Evolutionary conservation across 53 echinoderm and acorn worm genomes (phyloP), one percentile per base, ranked within the genome.

Genomic region (Antedon mediterranea): DNA sequence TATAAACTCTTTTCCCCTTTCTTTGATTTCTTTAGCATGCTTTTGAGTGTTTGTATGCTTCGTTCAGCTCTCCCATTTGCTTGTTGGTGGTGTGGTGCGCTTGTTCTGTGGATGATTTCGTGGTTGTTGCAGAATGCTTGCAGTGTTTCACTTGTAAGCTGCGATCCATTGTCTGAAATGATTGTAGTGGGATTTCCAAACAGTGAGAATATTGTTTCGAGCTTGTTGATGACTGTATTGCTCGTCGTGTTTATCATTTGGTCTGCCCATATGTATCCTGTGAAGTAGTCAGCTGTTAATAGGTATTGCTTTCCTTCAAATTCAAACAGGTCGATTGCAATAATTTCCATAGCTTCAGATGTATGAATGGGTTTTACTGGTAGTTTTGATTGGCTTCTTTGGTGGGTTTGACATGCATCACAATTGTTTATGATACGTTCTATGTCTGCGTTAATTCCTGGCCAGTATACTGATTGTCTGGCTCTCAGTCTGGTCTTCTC

Each of bases 121-220:
- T 32, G 81, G 73, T 32, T 28, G 23, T 81, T 27, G n/a, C n/a
- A n/a, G n/a, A n/a, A n/a, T n/a, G n/a, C n/a, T n/a, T n/a, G n/a
- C n/a, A n/a, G n/a, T n/a, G 20, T 42, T n/a, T 33, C 0, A 37
- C 81, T 81, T 74, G 81, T 81, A 3, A 81, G 28, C 28, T 81
- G 81, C 41, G 81, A 81, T 73, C n/a, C 81, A 32, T 81, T 81
- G 81, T 81, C 81, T n/a, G 81, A 81, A 28, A 81, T 81, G 33
- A 81, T 37, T 73, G 72, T 81, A 42, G 73, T 32, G 4, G 73
- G 74, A 74, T 71, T 30, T 14, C 81, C 73, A 30, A 81, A 74
- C n/a, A 74, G 29, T 28, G 73, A 29, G 37, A 81, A 74, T 5
- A 80, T 80, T 8, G 72, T 3, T n/a, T 81, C 81, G 14, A 81